Evolutionary conservation across 2,113 vertebrate genomes (phyloP).

Genomic region (Columba janthina): DNA sequence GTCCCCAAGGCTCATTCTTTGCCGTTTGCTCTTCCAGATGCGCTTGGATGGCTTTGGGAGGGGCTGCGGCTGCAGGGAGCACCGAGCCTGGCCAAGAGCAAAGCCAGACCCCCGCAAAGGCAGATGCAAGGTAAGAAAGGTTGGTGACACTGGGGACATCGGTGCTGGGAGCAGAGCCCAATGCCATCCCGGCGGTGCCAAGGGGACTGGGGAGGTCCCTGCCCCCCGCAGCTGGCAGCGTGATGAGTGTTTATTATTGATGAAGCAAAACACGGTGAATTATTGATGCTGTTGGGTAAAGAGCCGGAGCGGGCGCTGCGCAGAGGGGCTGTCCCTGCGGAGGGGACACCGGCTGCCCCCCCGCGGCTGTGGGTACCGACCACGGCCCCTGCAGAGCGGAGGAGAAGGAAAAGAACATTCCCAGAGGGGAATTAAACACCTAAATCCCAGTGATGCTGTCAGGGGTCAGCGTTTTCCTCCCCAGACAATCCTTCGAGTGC

Average conservation of each 20-base stretch:
- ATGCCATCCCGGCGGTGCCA: fast-evolving
- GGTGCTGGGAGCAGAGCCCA: neutral
- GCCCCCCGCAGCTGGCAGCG: neutral
- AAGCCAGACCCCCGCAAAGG: neutral
- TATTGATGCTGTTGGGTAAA: neutral
- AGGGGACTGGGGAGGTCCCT: neutral
- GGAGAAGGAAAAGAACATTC: fast-evolving
- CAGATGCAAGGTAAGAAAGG: neutral
- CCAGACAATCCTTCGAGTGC: neutral
- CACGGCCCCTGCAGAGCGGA: fast-evolving
- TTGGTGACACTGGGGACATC: fast-evolving
- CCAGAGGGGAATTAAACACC: fast-evolving
- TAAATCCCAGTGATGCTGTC: neutral
- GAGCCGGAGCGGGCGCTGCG: neutral
- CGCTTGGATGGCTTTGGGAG: fast-evolving
- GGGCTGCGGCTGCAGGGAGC: fast-evolving
- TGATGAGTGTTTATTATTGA: neutral
- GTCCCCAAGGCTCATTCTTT: neutral
- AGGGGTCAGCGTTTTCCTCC: neutral
- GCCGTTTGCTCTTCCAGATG: neutral
- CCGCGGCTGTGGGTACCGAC: neutral
- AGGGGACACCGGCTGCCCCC: neutral
- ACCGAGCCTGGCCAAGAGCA: fast-evolving
- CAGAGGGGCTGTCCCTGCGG: neutral
- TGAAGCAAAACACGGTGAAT: neutral